Base-by-base conservation (phyloP, 1,140 invertebrate genomes). In the Frieseomelitta varia region DNA sequence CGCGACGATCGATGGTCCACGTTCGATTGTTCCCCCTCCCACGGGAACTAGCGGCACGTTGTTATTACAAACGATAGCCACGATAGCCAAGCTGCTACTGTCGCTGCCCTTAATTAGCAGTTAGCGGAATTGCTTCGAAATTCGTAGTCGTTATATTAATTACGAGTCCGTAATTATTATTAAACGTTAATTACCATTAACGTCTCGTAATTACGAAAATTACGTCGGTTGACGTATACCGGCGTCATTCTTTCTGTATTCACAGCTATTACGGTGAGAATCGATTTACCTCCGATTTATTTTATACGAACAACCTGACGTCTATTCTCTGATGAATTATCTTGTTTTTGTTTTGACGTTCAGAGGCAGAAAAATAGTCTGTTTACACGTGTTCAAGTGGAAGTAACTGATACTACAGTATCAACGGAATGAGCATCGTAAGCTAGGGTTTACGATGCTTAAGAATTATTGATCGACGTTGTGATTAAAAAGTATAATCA, bases 1-100 rank as follows among this genome's bases (percentile, higher is more conserved):
- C 67, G 79, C 24, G 56, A 72, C 79, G 79, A 85, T 85, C 84
- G 67, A 85, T 85, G 73, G 65, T n/a, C 61, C 56, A 24, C 19
- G 72, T 77, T 77, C 80, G 80, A 85, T 82, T 73, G 47, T 24
- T n/a, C 69, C 27, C 58, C 10, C 30, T 2, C 30, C 30, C 30
- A 30, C 8, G 39, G 51, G 56, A 27, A 67, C 17, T 19, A 24
- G 10, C 17, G 56, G 56, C 83, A 63, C 65, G 34, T 75, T 81
- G 69, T 69, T 85, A 85, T 71, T 82, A 72, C 73, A 69, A 85
- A 0, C 65, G 79, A 82, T 76, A 65, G 65, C 56, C 39, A 77
- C 55, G 34, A 47, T 47, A 8, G n/a, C 67, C 53, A 15, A 63
- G 56, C 58, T 77, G n/a, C 19, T 24, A 19, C 21, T 19, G n/a